A percentile compares a stretch with the other conserved stretches of the same genome.
Conservation (phyloP, 2,113 vertebrate genomes). For the Microtus pennsylvanicus region DNA sequence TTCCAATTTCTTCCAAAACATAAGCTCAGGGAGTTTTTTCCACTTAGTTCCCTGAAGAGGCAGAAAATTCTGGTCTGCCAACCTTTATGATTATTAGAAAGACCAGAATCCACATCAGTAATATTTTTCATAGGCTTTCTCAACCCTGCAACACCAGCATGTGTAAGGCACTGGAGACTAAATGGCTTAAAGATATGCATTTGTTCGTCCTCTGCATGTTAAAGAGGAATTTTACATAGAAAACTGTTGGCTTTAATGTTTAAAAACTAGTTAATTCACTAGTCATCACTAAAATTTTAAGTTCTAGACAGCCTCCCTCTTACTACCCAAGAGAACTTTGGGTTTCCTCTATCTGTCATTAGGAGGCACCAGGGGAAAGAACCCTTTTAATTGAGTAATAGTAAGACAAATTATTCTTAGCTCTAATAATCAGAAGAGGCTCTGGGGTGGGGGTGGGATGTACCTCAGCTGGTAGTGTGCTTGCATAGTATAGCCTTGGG, state of each 20-base stretch:
- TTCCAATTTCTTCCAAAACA: slow-evolving; percentile 37
- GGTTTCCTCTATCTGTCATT: neutral
- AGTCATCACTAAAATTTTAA: neutral
- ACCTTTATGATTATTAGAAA: neutral
- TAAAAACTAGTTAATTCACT: neutral
- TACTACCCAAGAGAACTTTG: neutral
- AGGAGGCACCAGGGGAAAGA: neutral
- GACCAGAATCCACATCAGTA: neutral
- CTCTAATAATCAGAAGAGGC: neutral
- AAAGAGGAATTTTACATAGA: neutral
- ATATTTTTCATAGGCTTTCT: neutral
- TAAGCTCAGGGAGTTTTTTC: neutral
- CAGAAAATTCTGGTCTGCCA: neutral
- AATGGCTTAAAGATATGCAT: neutral
- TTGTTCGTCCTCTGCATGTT: neutral
- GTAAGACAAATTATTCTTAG: neutral
- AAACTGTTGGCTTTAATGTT: neutral
- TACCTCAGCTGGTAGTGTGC: neutral
- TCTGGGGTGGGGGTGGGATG: neutral
- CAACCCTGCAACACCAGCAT: neutral
- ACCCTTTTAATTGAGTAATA: neutral
- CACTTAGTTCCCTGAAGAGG: neutral
- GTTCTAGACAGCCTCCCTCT: neutral
- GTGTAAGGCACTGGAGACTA: neutral
- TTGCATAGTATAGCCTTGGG: neutral